Evolutionary conservation across 2,113 vertebrate genomes (phyloP).

Genomic region (Odocoileus virginianus): DNA sequence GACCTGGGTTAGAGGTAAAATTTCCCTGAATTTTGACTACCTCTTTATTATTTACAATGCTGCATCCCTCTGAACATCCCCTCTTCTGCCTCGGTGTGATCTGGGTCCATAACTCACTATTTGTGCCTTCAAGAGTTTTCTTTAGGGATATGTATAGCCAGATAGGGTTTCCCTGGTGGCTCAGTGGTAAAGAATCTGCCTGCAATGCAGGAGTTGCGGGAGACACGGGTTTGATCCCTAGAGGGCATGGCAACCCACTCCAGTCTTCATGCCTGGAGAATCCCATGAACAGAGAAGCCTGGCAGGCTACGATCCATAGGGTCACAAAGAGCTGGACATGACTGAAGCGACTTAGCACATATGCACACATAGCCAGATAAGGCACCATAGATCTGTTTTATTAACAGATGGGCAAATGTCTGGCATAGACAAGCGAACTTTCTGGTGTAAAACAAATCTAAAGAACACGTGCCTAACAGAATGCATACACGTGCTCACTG

Average conservation of each 20-base stretch:
- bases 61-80: not conserved
- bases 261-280: not conserved
- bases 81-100: not conserved
- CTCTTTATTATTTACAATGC: not conserved
- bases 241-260: not conserved
- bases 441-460: not conserved
- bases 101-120: not conserved
- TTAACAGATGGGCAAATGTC: not conserved
- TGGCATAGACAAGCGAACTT: not conserved
- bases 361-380: not conserved
- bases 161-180: not conserved
- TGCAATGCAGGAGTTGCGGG: not conserved
- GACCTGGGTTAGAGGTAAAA: not conserved
- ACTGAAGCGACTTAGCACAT: not conserved
- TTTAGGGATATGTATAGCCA: not conserved
- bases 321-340: not conserved
- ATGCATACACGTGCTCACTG: accelerated
- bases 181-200: not conserved
- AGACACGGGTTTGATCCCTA: not conserved
- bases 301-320: not conserved
- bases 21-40: not conserved
- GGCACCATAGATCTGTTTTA: not conserved
- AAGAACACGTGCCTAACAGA: not conserved
- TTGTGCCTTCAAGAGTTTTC: not conserved
- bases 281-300: not conserved